These are phyloP conservation scores for Dreissena rostriformis DNA, from an alignment of 1,140 invertebrate genomes.

Conservation along the genomic window DNA sequence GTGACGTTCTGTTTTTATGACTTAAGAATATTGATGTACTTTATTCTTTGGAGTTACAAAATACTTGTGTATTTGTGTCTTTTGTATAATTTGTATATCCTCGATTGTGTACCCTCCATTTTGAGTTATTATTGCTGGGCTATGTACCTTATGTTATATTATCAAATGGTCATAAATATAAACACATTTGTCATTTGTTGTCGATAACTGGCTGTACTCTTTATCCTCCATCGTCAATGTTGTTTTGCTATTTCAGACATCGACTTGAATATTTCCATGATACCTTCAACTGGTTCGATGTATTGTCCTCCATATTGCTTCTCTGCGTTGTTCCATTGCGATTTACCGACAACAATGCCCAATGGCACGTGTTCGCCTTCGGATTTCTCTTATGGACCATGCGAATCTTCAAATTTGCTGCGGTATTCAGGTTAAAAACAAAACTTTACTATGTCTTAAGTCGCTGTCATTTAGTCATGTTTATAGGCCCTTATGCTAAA, in stretches of 20 bases:
- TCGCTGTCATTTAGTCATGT: neutral
- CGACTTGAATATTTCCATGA: conserved; percentile 67
- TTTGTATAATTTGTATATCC: no score
- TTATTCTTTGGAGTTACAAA: neutral
- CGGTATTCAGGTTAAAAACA: conserved; percentile 65
- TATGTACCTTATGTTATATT: no score
- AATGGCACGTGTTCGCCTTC: conserved; percentile 68
- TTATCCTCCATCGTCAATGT: neutral
- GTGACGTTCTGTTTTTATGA: no score
- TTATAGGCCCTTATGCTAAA: neutral
- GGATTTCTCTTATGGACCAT: conserved; percentile 70
- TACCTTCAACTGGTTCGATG: conserved; percentile 69
- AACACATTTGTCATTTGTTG: neutral
- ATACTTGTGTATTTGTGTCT: neutral
- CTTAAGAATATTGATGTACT: neutral
- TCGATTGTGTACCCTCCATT: neutral
- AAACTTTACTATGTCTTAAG: neutral
- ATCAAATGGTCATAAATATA: neutral
- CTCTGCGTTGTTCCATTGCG: conserved; percentile 62
- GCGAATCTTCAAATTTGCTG: conserved; percentile 70
- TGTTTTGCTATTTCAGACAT: conserved; percentile 58
- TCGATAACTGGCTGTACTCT: neutral
- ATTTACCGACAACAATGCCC: conserved; percentile 55
- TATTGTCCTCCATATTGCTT: conserved; percentile 59
- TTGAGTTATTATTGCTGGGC: no score